Conservation (phyloP, 53 echinoderm and acorn worm genomes). For the Holothuria leucospilota region DNA sequence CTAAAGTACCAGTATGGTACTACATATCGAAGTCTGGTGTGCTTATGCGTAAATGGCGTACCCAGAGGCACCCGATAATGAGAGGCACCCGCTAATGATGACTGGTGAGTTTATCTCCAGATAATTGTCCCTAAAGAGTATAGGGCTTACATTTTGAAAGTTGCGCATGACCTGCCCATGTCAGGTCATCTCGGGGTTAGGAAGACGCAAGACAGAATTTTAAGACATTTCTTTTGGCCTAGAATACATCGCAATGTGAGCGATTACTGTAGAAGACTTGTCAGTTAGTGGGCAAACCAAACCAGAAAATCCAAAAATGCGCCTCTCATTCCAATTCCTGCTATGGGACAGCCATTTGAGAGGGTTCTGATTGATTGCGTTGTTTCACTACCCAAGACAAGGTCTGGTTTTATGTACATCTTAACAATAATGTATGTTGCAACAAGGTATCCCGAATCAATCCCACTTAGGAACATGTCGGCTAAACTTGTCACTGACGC, state of each 20-base stretch:
- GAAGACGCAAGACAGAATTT: constrained; percentile 62
- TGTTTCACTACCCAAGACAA: constrained; percentile 48
- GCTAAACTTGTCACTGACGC: too few relatives aligned
- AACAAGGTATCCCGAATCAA: neutral
- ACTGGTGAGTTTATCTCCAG: too few relatives aligned
- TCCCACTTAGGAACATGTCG: too few relatives aligned
- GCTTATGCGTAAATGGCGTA: too few relatives aligned
- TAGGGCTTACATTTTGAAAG: constrained; percentile 28
- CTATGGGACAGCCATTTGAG: constrained; percentile 45
- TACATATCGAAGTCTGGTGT: too few relatives aligned
- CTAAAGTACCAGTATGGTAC: too few relatives aligned
- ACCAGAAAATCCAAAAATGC: constrained; percentile 45
- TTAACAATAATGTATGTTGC: constrained; percentile 21
- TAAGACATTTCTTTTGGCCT: constrained; percentile 74
- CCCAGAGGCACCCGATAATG: too few relatives aligned
- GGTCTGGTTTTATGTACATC: neutral
- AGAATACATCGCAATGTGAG: constrained; percentile 59
- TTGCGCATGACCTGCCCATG: constrained; percentile 73
- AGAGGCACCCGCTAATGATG: too few relatives aligned
- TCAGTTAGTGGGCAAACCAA: constrained; percentile 70
- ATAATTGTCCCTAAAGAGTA: too few relatives aligned
- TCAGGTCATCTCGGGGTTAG: constrained; percentile 67
- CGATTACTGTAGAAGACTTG: constrained; percentile 61
- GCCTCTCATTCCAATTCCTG: constrained; percentile 52
- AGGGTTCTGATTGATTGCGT: constrained; percentile 64